These are phyloP conservation scores for Tetragnatha versicolor DNA, from an alignment of 1,140 invertebrate genomes.

Conservation along the genomic window DNA sequence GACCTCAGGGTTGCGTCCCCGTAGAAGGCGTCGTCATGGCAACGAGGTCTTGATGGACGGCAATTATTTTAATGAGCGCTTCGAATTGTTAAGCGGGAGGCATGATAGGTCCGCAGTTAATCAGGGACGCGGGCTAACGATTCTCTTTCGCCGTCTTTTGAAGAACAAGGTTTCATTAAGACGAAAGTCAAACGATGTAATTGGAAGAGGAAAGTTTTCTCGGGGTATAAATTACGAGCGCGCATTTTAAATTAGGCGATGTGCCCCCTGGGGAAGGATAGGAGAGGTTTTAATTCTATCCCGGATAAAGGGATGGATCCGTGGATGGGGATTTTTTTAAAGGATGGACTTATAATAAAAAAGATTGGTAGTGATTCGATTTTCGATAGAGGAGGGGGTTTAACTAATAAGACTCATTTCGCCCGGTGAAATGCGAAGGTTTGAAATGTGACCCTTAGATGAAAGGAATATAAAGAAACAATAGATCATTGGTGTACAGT, in stretches of 20 bases:
- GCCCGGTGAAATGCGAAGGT: too few relatives aligned
- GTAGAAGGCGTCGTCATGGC: constrained; percentile 20
- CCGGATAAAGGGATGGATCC: too few relatives aligned
- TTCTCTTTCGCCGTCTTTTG: constrained; percentile 21
- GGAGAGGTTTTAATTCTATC: neutral
- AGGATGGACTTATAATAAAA: too few relatives aligned
- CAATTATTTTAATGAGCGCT: constrained; percentile 55
- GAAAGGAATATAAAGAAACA: too few relatives aligned
- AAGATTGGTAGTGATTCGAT: too few relatives aligned
- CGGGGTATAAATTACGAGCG: constrained; percentile 23
- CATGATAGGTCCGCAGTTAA: constrained; percentile 53
- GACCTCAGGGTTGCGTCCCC: too few relatives aligned
- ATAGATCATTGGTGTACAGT: too few relatives aligned
- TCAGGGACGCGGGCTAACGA: constrained; percentile 53
- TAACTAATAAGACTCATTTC: too few relatives aligned
- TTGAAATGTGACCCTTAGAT: too few relatives aligned
- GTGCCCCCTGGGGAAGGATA: neutral
- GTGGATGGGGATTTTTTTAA: too few relatives aligned
- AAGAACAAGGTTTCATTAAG: constrained; percentile 54
- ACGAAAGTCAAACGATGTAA: constrained; percentile 55
- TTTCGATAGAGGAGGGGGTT: too few relatives aligned
- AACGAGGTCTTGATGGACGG: constrained; percentile 44
- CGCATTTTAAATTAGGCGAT: constrained; percentile 50
- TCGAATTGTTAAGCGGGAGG: constrained; percentile 52
- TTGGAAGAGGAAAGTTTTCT: constrained; percentile 46